phyloP scores from a whole-genome alignment of 37 sponge, comb jelly and placozoan species.

The Sycon ciliatum region DNA sequence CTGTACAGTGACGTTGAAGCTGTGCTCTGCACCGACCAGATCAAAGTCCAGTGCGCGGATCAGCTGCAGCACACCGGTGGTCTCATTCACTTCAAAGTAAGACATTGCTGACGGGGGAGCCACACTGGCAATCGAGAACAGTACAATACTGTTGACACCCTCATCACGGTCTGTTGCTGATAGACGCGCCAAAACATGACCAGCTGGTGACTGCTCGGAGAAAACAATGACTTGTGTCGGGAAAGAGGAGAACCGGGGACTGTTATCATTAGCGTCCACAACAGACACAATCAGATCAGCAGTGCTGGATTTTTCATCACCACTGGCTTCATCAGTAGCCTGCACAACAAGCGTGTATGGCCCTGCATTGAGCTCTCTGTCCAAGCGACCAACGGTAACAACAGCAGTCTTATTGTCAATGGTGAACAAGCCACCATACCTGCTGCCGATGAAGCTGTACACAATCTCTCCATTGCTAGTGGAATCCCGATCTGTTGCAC shows the following conservation, averaged over 20 bases:
- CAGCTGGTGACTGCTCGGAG: no score
- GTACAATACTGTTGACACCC: neutral
- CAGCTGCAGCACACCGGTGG: neutral
- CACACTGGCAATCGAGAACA: neutral
- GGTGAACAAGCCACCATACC: neutral
- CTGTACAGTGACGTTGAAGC: no score
- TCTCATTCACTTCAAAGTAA: neutral
- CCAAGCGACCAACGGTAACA: neutral
- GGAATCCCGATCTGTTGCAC: neutral
- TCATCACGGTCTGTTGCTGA: neutral
- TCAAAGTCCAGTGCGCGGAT: neutral
- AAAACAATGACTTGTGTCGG: no score
- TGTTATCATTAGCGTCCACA: conserved; percentile 55
- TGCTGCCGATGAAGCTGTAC: neutral
- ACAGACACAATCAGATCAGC: conserved; percentile 25
- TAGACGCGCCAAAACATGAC: no score
- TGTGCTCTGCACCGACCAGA: no score
- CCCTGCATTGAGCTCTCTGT: no score
- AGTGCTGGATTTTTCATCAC: no score
- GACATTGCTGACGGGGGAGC: neutral
- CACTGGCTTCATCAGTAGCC: no score
- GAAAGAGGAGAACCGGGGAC: conserved; percentile 51
- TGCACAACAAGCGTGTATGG: no score
- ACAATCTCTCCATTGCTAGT: neutral
- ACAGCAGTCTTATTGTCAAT: neutral